Evolutionary conservation across 2,113 vertebrate genomes (phyloP), one percentile per base, ranked within the genome.

Genomic region (Sapayoa aenigma): DNA sequence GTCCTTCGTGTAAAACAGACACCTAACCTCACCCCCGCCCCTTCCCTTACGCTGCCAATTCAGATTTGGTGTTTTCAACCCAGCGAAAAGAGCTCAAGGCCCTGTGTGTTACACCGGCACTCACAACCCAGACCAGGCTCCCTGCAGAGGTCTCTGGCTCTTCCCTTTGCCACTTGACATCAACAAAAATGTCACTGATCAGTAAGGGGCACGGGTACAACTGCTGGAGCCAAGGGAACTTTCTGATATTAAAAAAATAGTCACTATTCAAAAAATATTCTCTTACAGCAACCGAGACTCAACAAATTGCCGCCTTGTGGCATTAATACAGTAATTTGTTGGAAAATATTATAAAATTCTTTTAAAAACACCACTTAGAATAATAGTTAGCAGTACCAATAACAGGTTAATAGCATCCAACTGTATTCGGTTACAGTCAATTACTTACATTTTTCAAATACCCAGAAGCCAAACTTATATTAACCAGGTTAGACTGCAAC

Each of bases 381-480:
- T 14, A 74, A 35, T 8, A 68, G 42, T 53, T 78, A 84, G 22
- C 52, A 78, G 23, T 13, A 52, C 15, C 47, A 68, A 2, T 20
- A 87, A 69, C 11, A 58, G 65, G 35, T 66, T 77, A 88, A 77
- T 20, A 49, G 33, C 27, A 94, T 33, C 49, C 46, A 76, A 68
- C 49, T 62, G 50, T n/a, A 33, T 55, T 86, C 80, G 67, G 27
- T 68, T 83, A 46, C n/a, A 92, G 46, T 50, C 63, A 69, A 73
- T 78, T 90, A 71, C 53, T 44, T 81, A 28, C 11, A 69, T 65
- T 77, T 92, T 88, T 71, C 55, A 76, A 83, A 80, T 33, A 56
- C 37, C 63, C 72, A 69, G 85, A 90, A 93, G 89, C 53, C 80
- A 94, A 91, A 84, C 17, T 72, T n/a, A 46, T 9, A 60, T 72